A percentile compares a stretch with the other conserved stretches of the same genome.
phyloP scores from a whole-genome alignment of 92 coral and sea anemone genomes.

The Palythoa heliodiscus region DNA sequence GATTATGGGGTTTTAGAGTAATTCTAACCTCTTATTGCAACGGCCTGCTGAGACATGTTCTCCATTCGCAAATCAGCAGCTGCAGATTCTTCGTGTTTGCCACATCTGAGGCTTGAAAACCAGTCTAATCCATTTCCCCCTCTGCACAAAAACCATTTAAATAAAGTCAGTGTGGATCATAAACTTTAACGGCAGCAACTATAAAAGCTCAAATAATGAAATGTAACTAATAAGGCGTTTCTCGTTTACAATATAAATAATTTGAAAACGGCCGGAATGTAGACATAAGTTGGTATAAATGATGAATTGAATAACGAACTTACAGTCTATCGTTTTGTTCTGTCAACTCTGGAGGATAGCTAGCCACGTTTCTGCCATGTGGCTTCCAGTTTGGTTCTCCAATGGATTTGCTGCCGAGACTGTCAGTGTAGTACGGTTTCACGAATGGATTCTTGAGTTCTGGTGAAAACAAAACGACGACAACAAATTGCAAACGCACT shows the following conservation, averaged over 20 bases:
- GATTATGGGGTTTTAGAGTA: background rate
- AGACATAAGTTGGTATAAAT: too few species aligned
- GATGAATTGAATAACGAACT: background rate
- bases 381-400: conserved; percentile 98
- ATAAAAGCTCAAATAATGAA: background rate
- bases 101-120: conserved; percentile 82
- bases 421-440: conserved; percentile 74
- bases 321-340: conserved; percentile 53
- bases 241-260: too few species aligned
- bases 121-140: conserved; percentile 94
- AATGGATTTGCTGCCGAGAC: conserved; percentile 84
- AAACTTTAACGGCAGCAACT: background rate
- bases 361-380: conserved; percentile 83
- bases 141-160: conserved; percentile 43
- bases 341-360: conserved; percentile 44
- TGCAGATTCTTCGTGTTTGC: conserved; percentile 41
- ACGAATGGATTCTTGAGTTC: conserved; percentile 46
- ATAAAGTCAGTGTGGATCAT: too few species aligned
- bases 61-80: background rate
- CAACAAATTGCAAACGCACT: background rate
- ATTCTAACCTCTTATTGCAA: background rate
- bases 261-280: too few species aligned
- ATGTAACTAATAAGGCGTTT: too few species aligned
- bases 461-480: background rate
- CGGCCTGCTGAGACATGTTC: background rate